Evolutionary conservation across 2,113 vertebrate genomes (phyloP).

Genomic region (Pandion haliaetus): DNA sequence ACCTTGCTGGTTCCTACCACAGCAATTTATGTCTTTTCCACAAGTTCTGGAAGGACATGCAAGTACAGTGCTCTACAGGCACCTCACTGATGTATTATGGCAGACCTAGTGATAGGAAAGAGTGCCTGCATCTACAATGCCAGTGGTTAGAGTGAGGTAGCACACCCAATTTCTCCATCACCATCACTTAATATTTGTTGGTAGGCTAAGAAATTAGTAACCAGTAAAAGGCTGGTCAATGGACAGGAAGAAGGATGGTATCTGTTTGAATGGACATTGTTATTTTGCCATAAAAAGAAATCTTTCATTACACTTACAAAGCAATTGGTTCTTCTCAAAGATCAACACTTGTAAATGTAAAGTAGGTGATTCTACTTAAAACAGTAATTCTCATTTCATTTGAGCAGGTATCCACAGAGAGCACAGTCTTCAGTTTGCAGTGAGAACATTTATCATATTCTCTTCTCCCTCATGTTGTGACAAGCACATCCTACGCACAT

Average conservation of each 20-base stretch:
- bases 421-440: neutral
- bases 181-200: neutral
- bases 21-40: neutral
- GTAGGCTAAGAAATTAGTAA: neutral
- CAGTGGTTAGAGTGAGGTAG: neutral
- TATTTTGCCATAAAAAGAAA: neutral
- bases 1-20: neutral
- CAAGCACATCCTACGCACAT: slow-evolving; percentile 13
- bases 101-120: neutral
- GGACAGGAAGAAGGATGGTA: neutral
- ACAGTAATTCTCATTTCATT: neutral
- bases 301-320: neutral
- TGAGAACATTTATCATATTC: neutral
- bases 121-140: neutral
- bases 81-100: neutral
- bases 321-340: neutral
- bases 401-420: neutral
- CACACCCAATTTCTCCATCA: neutral
- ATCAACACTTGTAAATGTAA: neutral
- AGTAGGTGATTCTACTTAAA: slow-evolving; percentile 4
- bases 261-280: neutral
- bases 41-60: neutral
- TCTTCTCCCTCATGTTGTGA: slow-evolving; percentile 42
- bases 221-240: neutral
- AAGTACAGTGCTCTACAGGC: neutral